Percentiles rank a stretch among this genome's conserved stretches.
These are phyloP conservation scores for Drosophila eugracilis DNA, from an alignment of 1,140 invertebrate genomes.

Conservation along the genomic window DNA sequence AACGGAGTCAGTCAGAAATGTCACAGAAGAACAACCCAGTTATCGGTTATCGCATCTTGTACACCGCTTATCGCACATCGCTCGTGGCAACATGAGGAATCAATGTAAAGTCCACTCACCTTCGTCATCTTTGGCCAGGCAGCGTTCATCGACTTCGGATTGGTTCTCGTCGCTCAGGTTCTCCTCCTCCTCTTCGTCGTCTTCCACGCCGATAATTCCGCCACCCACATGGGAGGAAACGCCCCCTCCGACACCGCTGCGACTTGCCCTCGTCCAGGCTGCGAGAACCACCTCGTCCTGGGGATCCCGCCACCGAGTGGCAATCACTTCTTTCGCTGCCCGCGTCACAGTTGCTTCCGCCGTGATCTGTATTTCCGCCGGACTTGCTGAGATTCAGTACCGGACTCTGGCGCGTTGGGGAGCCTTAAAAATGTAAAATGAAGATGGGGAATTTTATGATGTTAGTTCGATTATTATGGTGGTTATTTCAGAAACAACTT, in stretches of 20 bases:
- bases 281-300: slow-evolving; percentile 66
- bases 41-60: slow-evolving; percentile 34
- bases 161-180: slow-evolving; percentile 94
- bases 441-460: no score
- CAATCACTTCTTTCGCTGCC: slow-evolving; percentile 86
- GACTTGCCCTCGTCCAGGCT: slow-evolving; percentile 84
- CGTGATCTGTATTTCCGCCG: slow-evolving; percentile 86
- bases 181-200: slow-evolving; percentile 90
- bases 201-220: slow-evolving; percentile 70
- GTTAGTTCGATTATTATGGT: no score
- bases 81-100: not conserved
- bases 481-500: not conserved
- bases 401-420: slow-evolving; percentile 94
- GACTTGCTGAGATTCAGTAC: slow-evolving; percentile 95
- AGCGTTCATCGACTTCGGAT: slow-evolving; percentile 84
- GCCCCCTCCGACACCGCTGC: slow-evolving; percentile 86
- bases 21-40: slow-evolving; percentile 18
- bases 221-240: slow-evolving; percentile 86
- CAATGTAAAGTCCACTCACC: slow-evolving; percentile 86
- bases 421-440: slow-evolving; percentile 87
- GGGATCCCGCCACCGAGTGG: slow-evolving; percentile 85
- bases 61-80: slow-evolving; percentile 30
- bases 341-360: slow-evolving; percentile 86
- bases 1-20: slow-evolving; percentile 25
- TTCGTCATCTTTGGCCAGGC: slow-evolving; percentile 93